These are phyloP conservation scores for Halictus quadricinctus DNA, from an alignment of 2,888 invertebrate genomes.

Conservation along the genomic window DNA sequence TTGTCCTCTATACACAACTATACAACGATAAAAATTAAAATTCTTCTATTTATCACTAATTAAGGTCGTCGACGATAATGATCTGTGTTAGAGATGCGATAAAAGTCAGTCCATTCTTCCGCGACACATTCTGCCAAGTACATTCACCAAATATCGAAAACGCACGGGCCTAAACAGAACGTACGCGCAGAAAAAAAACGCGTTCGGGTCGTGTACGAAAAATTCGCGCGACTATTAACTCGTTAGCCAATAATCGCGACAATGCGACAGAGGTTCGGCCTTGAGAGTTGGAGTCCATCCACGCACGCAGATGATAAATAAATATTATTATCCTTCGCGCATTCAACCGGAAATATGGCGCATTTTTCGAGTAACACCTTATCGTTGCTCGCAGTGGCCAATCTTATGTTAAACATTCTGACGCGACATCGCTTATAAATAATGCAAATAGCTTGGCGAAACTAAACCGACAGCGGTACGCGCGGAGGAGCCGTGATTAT, in stretches of 20 bases:
- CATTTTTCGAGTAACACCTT: conserved; percentile 40
- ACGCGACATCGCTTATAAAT: background rate
- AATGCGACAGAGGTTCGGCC: conserved; percentile 24
- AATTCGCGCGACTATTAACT: conserved; percentile 36
- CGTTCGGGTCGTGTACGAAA: conserved; percentile 30
- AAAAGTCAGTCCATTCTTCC: conserved; percentile 66
- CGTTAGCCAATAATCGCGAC: conserved; percentile 22
- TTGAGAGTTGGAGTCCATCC: conserved; percentile 30
- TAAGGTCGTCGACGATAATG: conserved; percentile 69
- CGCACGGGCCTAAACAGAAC: conserved; percentile 33
- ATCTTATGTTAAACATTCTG: conserved; percentile 33
- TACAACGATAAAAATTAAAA: conserved; percentile 81
- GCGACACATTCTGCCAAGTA: conserved; percentile 53
- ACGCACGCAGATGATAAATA: conserved; percentile 60
- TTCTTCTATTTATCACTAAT: conserved; percentile 71
- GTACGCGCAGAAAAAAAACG: conserved; percentile 32
- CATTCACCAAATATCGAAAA: conserved; percentile 47
- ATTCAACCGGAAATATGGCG: conserved; percentile 31
- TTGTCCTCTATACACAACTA: conserved; percentile 82
- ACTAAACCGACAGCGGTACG: background rate
- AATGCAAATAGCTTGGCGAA: background rate
- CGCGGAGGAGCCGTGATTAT: background rate
- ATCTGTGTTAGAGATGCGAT: conserved; percentile 67
- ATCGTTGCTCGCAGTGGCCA: conserved; percentile 9
- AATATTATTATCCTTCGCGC: conserved; percentile 47